A percentile compares a stretch with the other conserved stretches of the same genome.
Evolutionary conservation across 2,888 invertebrate genomes (phyloP).

Genomic region (Onthophagus sagittarius): DNA sequence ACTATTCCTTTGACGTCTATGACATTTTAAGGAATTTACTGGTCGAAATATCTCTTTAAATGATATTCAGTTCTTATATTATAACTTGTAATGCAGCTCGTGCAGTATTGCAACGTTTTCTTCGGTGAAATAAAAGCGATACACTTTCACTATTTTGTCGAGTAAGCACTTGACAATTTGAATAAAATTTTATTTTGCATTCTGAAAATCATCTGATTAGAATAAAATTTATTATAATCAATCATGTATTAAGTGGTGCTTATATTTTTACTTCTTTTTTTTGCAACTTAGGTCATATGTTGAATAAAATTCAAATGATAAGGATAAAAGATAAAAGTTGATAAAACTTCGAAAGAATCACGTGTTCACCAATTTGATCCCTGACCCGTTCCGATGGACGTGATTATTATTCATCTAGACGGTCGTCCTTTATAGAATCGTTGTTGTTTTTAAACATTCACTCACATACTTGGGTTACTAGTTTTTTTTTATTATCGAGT

Average conservation of each 20-base stretch:
- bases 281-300: neutral
- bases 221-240: too few species aligned
- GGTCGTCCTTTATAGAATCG: neutral
- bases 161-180: too few species aligned
- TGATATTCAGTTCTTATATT: neutral
- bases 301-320: neutral
- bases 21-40: neutral
- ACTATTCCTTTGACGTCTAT: neutral
- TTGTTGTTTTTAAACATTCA: neutral
- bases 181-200: too few species aligned
- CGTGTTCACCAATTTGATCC: neutral
- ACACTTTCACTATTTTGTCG: neutral
- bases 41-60: neutral
- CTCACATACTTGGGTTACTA: neutral
- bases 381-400: slow-evolving; percentile 6
- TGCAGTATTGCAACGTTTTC: neutral
- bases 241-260: neutral
- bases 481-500: neutral
- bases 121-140: neutral
- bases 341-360: neutral
- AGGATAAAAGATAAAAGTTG: neutral
- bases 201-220: too few species aligned
- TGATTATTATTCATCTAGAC: slow-evolving; percentile 3
- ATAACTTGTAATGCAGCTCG: neutral
- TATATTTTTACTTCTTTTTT: too few species aligned